Conservation (phyloP, 2,797 vertebrate species). For the Helicolenus hilgendorfi region DNA sequence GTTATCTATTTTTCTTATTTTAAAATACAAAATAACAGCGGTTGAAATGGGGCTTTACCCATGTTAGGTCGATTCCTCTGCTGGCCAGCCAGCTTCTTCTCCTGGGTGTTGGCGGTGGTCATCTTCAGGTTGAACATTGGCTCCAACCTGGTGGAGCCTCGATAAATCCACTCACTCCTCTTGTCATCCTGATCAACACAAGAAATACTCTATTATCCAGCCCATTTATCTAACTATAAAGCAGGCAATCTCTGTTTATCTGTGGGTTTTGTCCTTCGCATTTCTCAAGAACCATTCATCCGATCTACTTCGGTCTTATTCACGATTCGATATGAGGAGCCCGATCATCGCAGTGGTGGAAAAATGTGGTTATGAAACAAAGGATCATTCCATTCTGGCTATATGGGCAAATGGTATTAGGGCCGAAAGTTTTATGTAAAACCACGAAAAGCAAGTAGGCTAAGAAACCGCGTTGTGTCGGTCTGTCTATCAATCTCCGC, state of each 20-base stretch:
- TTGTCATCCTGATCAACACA: constrained; percentile 92
- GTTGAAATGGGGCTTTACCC: constrained; percentile 82
- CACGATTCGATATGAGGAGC: too few species aligned
- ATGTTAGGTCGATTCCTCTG: constrained; percentile 96
- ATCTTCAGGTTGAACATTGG: constrained; percentile 99
- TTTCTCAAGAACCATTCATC: neutral
- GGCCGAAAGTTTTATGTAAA: too few species aligned
- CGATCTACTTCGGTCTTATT: neutral
- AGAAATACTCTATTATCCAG: neutral
- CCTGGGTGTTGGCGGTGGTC: constrained; percentile 93
- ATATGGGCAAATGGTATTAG: too few species aligned
- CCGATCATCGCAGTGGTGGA: too few species aligned
- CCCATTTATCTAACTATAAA: neutral
- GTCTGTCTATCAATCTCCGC: too few species aligned
- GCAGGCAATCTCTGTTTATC: too few species aligned
- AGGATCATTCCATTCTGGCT: too few species aligned
- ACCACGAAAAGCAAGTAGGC: too few species aligned
- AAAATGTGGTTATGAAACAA: too few species aligned
- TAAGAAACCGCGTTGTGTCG: too few species aligned
- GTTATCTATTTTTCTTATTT: neutral
- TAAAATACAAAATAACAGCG: neutral
- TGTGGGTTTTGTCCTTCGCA: neutral
- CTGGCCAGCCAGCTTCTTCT: constrained; percentile 96
- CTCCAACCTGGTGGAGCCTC: constrained; percentile 97
- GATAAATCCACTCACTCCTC: constrained; percentile 98